These are phyloP conservation scores for Trinorchestia longiramus DNA, from an alignment of 1,140 invertebrate species.

Conservation along the genomic window DNA sequence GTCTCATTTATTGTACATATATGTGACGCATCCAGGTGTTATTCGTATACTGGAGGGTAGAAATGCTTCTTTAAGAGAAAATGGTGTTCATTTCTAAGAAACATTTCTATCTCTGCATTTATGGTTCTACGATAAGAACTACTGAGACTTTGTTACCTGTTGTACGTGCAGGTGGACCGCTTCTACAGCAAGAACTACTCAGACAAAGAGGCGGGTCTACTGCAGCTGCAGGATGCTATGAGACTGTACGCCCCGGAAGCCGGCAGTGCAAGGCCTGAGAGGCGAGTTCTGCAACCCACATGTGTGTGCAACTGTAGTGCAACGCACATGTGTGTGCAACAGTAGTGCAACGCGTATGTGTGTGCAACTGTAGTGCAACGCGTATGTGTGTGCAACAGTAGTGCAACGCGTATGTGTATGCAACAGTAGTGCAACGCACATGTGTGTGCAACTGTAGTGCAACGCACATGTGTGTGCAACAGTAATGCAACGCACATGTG, in stretches of 20 bases:
- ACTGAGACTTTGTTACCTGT: neutral
- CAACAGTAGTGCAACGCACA: too few relatives aligned
- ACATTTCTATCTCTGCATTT: neutral
- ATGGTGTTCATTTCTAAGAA: neutral
- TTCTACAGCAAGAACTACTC: slow-evolving; percentile 94
- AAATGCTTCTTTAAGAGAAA: neutral
- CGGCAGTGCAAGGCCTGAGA: slow-evolving; percentile 64
- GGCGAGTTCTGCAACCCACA: neutral
- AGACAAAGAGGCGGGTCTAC: slow-evolving; percentile 90
- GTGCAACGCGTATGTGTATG: too few relatives aligned
- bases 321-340: too few relatives aligned
- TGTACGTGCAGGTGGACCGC: slow-evolving; percentile 83
- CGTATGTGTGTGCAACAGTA: too few relatives aligned
- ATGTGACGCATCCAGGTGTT: too few relatives aligned
- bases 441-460: too few relatives aligned
- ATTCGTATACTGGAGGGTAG: neutral
- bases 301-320: neutral
- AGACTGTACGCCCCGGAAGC: slow-evolving; percentile 67
- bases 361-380: too few relatives aligned
- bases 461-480: too few relatives aligned
- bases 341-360: too few relatives aligned
- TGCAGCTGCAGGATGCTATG: slow-evolving; percentile 81
- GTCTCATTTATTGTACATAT: too few relatives aligned
- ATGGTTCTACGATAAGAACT: neutral
- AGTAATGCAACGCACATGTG: too few relatives aligned